Conservation (phyloP, 2,113 vertebrate species). For the Pseudolaguvia tuberculata region DNA sequence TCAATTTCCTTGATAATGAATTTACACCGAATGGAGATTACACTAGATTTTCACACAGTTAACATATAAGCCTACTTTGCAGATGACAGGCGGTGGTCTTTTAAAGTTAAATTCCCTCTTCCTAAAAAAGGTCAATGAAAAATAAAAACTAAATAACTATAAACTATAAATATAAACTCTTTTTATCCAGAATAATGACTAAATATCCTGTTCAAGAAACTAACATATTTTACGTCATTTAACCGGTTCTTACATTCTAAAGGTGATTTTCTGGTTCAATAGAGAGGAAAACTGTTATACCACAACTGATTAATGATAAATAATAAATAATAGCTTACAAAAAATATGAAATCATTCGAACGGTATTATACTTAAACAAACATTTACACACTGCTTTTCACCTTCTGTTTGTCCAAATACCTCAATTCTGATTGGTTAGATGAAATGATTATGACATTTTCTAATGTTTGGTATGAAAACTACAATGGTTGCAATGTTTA, state of each 20-base stretch:
- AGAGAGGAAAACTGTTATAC: neutral
- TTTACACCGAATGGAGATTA: conserved; percentile 67
- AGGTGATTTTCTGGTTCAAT: neutral
- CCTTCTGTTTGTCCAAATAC: neutral
- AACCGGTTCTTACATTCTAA: neutral
- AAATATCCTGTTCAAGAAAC: neutral
- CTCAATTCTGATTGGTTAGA: neutral
- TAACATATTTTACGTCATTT: neutral
- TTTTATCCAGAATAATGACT: neutral
- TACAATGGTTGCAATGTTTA: neutral
- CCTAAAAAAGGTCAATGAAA: no score
- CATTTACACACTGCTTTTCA: neutral
- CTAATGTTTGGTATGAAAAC: neutral
- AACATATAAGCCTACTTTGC: conserved; percentile 37
- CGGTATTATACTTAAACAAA: neutral
- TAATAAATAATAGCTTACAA: no score
- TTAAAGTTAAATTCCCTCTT: no score
- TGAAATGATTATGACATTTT: neutral
- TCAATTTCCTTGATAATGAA: conserved; percentile 66
- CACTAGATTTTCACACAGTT: conserved; percentile 54
- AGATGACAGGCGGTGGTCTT: conserved; percentile 43
- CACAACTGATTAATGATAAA: no score
- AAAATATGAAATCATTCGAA: no score
- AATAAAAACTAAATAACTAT: conserved; percentile 44
- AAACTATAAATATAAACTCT: neutral